Base-by-base conservation (phyloP, 2,888 invertebrate species). In the Sphinx pinastri region DNA sequence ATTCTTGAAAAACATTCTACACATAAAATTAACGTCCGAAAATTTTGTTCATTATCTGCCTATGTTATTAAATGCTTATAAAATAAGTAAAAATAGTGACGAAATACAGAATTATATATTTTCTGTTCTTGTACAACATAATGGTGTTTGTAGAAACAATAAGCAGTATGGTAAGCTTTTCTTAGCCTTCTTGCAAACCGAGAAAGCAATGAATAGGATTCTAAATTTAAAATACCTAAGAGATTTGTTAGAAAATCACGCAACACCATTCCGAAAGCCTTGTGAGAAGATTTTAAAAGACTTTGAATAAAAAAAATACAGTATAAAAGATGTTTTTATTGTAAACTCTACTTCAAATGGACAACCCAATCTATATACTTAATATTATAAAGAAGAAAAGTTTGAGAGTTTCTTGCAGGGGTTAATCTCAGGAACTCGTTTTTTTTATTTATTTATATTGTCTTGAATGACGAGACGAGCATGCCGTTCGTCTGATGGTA, bases 81-180 rank as follows among this genome's bases (percentile, higher is more conserved):
- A 86, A 76, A 75, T 75, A n/a, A 81, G 85, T 72, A 75, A 74
- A 0, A 89, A 88, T 72, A 79, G 77, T 7, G 80, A 82, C 11
- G 70, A 47, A 0, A 70, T 86, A 2, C 89, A 93, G 70, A 80
- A 73, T 8, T 86, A 75, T 51, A 75, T 92, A 14, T 74, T 82
- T 11, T 67, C 72, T 1, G 74, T 80, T 16, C 68, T 93, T 4
- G 69, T 79, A 25, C 72, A 75, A 16, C 72, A 79, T 60, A 74
- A 80, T 0, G 45, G 76, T 0, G 16, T 45, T 14, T 91, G 88
- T 75, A 47, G 47, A 0, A 72, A 70, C 0, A 84, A 93, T 51
- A 88, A 84, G 66, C 84, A 80, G 7, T 93, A 84, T 79, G 93
- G 93, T 0, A 78, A 84, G 11, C 71, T 92, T 0, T 73, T 93